phyloP scores from a whole-genome alignment of 2,113 vertebrate species.

The Hypomesus transpacificus region DNA sequence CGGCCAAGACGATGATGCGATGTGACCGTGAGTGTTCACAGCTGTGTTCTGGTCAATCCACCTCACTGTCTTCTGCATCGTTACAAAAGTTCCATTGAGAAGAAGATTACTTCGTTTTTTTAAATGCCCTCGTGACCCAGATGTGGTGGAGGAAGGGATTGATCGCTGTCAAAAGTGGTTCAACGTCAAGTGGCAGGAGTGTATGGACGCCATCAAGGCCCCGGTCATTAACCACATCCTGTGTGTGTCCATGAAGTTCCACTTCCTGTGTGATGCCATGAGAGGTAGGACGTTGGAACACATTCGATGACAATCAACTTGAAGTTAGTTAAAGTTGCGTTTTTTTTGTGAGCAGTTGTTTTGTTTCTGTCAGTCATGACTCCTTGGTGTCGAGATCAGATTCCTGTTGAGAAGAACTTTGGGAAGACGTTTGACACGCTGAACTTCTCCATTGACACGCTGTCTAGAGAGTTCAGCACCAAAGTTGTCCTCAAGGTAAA shows the following conservation, averaged over 20 bases:
- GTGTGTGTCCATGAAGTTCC: conserved; percentile 79
- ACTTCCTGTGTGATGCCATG: conserved; percentile 67
- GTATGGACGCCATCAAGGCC: conserved; percentile 43
- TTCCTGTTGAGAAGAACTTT: conserved; percentile 80
- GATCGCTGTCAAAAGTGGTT: conserved; percentile 70
- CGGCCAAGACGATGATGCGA: conserved; percentile 70
- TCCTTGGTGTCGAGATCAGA: conserved; percentile 64
- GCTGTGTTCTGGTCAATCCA: background rate
- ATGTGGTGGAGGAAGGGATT: conserved; percentile 63
- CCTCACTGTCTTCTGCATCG: too few relatives aligned
- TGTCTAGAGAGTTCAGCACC: conserved; percentile 66
- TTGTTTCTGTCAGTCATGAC: conserved; percentile 58
- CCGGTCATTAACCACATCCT: conserved; percentile 73
- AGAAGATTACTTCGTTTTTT: background rate
- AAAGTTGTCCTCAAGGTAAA: conserved; percentile 60
- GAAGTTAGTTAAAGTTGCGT: background rate
- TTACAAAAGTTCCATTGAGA: too few relatives aligned
- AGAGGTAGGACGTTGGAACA: conserved; percentile 49
- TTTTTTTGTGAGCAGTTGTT: background rate
- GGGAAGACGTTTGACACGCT: conserved; percentile 75
- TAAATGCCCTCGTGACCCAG: conserved; percentile 43
- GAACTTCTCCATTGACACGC: conserved; percentile 58
- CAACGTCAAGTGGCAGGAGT: conserved; percentile 37
- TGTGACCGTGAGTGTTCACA: conserved; percentile 70
- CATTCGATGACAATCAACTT: background rate